These are phyloP conservation scores for Tetramorium simillimum DNA, from an alignment of 1,140 invertebrate species.

Conservation along the genomic window DNA sequence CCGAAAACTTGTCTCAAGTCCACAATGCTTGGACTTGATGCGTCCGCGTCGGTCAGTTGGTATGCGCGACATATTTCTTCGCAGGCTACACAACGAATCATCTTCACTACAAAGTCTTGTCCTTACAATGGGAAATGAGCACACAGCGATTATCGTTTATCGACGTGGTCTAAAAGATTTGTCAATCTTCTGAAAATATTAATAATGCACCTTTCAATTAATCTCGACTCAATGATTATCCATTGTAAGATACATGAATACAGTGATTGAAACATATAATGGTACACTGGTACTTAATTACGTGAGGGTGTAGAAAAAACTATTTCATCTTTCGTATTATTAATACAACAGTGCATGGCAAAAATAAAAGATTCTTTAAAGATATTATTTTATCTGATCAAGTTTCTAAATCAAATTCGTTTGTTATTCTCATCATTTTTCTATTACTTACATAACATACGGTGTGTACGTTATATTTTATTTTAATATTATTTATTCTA, in stretches of 20 bases:
- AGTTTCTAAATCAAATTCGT: too few relatives aligned
- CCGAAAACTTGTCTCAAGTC: conserved; percentile 64
- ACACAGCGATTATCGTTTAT: background rate
- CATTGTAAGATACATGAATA: background rate
- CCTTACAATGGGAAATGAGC: background rate
- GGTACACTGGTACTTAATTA: too few relatives aligned
- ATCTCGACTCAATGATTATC: background rate
- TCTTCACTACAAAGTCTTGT: conserved; percentile 1
- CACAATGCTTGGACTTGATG: conserved; percentile 71
- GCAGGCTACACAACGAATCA: conserved; percentile 52
- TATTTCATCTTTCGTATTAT: too few relatives aligned
- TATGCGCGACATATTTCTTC: conserved; percentile 66
- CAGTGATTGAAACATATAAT: background rate
- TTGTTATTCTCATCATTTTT: too few relatives aligned
- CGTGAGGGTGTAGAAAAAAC: too few relatives aligned
- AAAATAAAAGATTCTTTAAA: too few relatives aligned
- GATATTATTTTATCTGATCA: too few relatives aligned
- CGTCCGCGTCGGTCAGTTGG: conserved; percentile 50
- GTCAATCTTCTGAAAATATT: background rate
- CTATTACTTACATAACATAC: too few relatives aligned
- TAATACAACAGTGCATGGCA: too few relatives aligned
- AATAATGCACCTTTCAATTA: background rate
- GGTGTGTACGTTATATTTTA: too few relatives aligned
- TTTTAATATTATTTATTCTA: too few relatives aligned
- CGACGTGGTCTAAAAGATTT: background rate